Evolutionary conservation across 1,140 invertebrate species (phyloP), one percentile per base, ranked within the genome.

Genomic region (Pogonomyrmex californicus): DNA sequence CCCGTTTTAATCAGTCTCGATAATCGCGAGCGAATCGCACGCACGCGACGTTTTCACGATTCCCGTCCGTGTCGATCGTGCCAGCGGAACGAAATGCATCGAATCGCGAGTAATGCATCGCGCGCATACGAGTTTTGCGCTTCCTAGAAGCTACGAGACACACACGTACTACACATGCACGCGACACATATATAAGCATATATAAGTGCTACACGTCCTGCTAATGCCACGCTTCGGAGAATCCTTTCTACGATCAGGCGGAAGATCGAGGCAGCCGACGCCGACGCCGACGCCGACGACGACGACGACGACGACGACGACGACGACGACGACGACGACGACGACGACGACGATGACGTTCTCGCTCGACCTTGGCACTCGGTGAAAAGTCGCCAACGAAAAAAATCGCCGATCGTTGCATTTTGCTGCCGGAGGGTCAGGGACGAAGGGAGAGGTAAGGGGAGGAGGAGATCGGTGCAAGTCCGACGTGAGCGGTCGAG

Each of bases 371-470:
- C 76, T 88, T 86, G 75, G 30, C 87, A 60, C 36, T 58, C 58
- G 76, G 41, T 86, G 88, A 86, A 89, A 89, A 88, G 68, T 81
- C 38, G 10, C 51, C 17, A 12, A 38, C 5, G n/a, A 70, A 58
- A 68, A 78, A 81, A 83, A 82, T 82, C 14, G 17, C n/a, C 76
- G 44, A 6, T 30, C 23, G 73, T 23, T 51, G 51, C 51, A 38
- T 75, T 82, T 83, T 23, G 44, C 54, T 23, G 44, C 41, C 44
- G 41, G 41, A 36, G n/a, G n/a, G 36, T 10, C 41, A 17, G 30
- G 7, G 33, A 58, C 2, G 9, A 30, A 47, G 30, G 17, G 54
- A 23, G 7, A 10, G 14, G 17, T n/a, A 36, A 9, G 9, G 14
- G 47, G 6, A 12, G 30, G 23, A 36, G 41, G 14, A 41, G 36